Conservation (phyloP, 2,113 vertebrate genomes). For the Zosterops borbonicus region DNA sequence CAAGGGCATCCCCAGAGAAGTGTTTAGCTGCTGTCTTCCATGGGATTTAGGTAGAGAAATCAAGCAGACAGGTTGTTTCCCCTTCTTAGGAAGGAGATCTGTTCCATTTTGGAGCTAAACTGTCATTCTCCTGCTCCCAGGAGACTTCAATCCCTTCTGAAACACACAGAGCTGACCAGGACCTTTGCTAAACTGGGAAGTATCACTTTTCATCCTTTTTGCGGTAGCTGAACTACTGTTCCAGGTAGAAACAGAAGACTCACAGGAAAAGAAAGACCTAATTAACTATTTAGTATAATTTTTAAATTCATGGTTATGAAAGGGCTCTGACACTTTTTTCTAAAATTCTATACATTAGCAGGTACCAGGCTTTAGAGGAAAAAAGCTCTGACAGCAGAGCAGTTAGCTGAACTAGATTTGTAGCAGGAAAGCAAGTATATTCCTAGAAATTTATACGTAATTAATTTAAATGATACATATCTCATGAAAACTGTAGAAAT, state of each 20-base stretch:
- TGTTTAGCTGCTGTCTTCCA: background rate
- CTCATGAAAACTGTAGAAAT: background rate
- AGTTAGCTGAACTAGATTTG: background rate
- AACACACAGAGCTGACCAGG: background rate
- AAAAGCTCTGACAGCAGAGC: background rate
- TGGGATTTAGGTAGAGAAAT: background rate
- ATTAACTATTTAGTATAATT: background rate
- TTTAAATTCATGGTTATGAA: background rate
- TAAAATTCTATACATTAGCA: background rate
- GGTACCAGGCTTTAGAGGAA: background rate
- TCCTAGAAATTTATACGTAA: background rate
- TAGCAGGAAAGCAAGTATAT: background rate
- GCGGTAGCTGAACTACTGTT: background rate
- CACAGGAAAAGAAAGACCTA: background rate
- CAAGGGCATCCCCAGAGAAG: background rate
- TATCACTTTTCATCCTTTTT: background rate
- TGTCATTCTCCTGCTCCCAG: background rate
- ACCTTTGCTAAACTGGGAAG: background rate
- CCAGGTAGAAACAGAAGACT: background rate
- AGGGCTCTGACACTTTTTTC: background rate
- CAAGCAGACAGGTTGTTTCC: background rate
- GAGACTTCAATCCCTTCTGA: background rate
- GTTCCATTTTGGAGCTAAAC: background rate
- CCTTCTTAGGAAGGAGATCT: background rate
- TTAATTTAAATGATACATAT: background rate